phyloP scores from a whole-genome alignment of 35 echinoderm and acorn worm genomes.

The Acanthaster planci region DNA sequence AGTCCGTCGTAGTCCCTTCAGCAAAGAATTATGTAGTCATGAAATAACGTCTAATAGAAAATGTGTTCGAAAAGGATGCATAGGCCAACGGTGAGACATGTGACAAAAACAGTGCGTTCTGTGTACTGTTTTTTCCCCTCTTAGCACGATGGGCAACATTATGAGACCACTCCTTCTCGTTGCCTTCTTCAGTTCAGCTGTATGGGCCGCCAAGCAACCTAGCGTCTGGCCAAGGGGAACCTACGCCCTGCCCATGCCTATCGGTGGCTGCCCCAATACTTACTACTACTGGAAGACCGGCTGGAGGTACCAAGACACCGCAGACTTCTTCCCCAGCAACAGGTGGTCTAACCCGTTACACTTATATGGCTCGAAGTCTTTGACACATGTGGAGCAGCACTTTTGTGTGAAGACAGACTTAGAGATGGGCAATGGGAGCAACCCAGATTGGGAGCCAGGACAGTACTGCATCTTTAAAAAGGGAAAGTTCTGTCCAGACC shows the following conservation, averaged over 20 bases:
- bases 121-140: too few species aligned
- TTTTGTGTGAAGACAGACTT: conserved; percentile 58
- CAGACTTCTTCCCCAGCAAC: conserved; percentile 42
- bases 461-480: conserved; percentile 47
- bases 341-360: conserved; percentile 26
- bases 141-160: not conserved
- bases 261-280: conserved; percentile 47
- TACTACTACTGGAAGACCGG: conserved; percentile 48
- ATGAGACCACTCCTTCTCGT: not conserved
- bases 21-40: too few species aligned
- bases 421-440: not conserved
- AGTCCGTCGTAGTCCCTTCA: too few species aligned
- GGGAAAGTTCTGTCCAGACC: not conserved
- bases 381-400: conserved; percentile 26
- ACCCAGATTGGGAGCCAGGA: conserved; percentile 34
- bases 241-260: conserved; percentile 61
- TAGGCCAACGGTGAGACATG: too few species aligned
- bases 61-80: too few species aligned
- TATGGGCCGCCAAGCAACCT: not conserved
- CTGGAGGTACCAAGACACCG: conserved; percentile 58
- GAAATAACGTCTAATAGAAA: too few species aligned
- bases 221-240: conserved; percentile 59
- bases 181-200: not conserved
- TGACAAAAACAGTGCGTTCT: too few species aligned
- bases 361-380: conserved; percentile 15